Percentiles rank a stretch among this genome's conserved stretches.
phyloP scores from a whole-genome alignment of 2,888 invertebrate genomes.

The Hypselothyrea guttata region DNA sequence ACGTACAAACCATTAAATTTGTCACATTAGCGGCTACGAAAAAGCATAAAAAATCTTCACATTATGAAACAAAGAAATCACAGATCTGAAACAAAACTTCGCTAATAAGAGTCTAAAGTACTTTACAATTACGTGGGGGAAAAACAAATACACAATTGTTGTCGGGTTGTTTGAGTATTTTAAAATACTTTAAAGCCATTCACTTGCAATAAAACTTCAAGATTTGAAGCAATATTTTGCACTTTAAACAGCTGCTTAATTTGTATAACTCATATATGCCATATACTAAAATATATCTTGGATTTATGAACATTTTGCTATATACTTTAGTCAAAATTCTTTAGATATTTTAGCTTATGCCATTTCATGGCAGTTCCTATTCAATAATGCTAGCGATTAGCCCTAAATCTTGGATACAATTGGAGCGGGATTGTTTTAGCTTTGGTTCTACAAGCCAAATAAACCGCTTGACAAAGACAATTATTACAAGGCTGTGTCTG shows the following conservation, averaged over 20 bases:
- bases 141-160: constrained; percentile 3
- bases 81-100: constrained; percentile 13
- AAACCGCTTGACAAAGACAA: constrained; percentile 67
- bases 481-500: constrained; percentile 53
- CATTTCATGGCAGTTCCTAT: constrained; percentile 5
- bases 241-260: too few relatives aligned
- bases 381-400: constrained; percentile 30
- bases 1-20: constrained; percentile 68
- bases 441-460: constrained; percentile 15
- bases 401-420: constrained; percentile 37
- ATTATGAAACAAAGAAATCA: not conserved
- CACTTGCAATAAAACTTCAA: not conserved
- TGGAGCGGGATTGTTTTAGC: constrained; percentile 21
- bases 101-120: constrained; percentile 19
- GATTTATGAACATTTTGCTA: too few relatives aligned
- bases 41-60: too few relatives aligned
- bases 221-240: not conserved
- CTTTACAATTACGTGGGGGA: constrained; percentile 26
- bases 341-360: not conserved
- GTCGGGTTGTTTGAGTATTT: too few relatives aligned
- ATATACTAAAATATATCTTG: too few relatives aligned
- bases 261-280: too few relatives aligned
- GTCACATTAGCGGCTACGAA: constrained; percentile 47
- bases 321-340: too few relatives aligned
- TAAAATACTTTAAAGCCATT: too few relatives aligned